Evolutionary conservation across 2,113 vertebrate species (phyloP).

Genomic region (Tragelaphus buxtoni): DNA sequence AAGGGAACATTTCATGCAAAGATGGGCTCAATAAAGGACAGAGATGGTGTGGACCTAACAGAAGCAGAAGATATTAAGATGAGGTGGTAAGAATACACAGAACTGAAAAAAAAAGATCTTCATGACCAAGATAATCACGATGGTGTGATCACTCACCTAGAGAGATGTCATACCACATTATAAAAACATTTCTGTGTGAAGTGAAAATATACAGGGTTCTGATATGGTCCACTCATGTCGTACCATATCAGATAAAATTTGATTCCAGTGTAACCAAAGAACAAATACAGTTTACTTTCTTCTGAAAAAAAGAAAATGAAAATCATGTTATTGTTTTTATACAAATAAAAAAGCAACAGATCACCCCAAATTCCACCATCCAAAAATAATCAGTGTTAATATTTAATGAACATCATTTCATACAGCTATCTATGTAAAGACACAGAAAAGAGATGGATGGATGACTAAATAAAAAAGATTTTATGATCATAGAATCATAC

Average conservation of each 20-base stretch:
- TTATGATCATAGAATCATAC: conserved; percentile 50
- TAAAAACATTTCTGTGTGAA: neutral
- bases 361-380: neutral
- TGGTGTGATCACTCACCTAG: neutral
- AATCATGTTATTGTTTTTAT: conserved; percentile 20
- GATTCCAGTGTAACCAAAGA: conserved; percentile 7
- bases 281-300: conserved; percentile 1
- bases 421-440: conserved; percentile 16
- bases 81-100: too few species aligned
- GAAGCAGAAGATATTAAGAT: too few species aligned
- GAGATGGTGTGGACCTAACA: too few species aligned
- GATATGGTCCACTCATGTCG: neutral
- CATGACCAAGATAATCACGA: too few species aligned
- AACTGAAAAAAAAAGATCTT: too few species aligned
- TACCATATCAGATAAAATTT: conserved; percentile 22
- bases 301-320: conserved; percentile 7
- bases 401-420: conserved; percentile 51
- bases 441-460: conserved; percentile 34
- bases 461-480: conserved; percentile 39
- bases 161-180: neutral
- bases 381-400: conserved; percentile 37
- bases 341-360: conserved; percentile 26
- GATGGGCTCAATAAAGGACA: too few species aligned
- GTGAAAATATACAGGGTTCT: conserved; percentile 8
- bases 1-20: too few species aligned